Percentiles rank a stretch among this genome's conserved stretches.
Evolutionary conservation across 92 coral and sea anemone species (phyloP).

Genomic region (Anthopleura xanthogrammica): DNA sequence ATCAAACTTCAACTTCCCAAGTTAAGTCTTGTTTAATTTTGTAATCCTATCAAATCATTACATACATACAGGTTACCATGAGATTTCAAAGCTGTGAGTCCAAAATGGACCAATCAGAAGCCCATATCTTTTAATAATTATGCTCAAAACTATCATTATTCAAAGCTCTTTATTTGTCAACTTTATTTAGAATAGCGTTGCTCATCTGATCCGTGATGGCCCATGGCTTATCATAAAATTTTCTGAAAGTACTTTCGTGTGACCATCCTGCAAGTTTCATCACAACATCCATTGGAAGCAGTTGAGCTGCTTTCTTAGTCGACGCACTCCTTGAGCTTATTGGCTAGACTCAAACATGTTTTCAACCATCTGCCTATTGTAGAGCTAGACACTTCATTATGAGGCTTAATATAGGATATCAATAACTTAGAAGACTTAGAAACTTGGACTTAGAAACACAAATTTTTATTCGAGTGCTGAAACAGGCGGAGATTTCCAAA

Average conservation of each 20-base stretch:
- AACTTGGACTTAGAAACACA: neutral
- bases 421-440: constrained; percentile 41
- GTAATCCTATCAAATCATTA: constrained; percentile 19
- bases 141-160: neutral
- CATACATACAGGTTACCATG: constrained; percentile 28
- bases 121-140: neutral
- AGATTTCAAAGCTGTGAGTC: constrained; percentile 32
- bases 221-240: constrained; percentile 47
- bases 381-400: constrained; percentile 41
- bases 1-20: constrained; percentile 26
- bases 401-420: constrained; percentile 51
- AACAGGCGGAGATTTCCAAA: neutral
- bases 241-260: constrained; percentile 53
- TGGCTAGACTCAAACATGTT: constrained; percentile 19
- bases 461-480: neutral
- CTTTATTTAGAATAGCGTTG: neutral
- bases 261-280: constrained; percentile 53
- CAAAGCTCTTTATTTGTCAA: constrained; percentile 1
- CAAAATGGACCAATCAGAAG: constrained; percentile 6
- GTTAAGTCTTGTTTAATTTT: constrained; percentile 35
- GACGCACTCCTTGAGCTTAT: constrained; percentile 49
- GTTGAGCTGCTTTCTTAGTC: constrained; percentile 46
- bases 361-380: no score
- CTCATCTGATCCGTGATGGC: constrained; percentile 60
- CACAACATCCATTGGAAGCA: constrained; percentile 46